Percentiles rank a stretch among this genome's conserved stretches.
These are phyloP conservation scores for Gobionotothen gibberifrons DNA, from an alignment of 2,797 vertebrate species.

Conservation along the genomic window DNA sequence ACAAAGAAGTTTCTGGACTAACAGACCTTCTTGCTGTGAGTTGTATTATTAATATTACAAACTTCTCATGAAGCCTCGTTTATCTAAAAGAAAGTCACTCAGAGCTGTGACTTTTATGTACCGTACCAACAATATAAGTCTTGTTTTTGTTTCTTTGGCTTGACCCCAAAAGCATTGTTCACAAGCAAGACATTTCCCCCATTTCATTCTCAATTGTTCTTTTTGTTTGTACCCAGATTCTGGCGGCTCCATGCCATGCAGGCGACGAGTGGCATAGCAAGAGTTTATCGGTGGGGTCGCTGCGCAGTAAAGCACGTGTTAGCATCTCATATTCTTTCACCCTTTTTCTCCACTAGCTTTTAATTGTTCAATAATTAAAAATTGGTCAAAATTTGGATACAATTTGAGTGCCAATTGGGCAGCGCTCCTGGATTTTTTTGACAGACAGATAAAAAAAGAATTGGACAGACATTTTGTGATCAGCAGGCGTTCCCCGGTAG, in stretches of 20 bases:
- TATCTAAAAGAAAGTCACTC: background rate
- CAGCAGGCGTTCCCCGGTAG: constrained; percentile 48
- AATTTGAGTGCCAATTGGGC: constrained; percentile 25
- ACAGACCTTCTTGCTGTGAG: constrained; percentile 27
- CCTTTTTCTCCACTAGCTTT: constrained; percentile 69
- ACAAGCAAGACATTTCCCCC: constrained; percentile 45
- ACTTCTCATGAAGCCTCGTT: too few species aligned
- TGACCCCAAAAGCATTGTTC: constrained; percentile 67
- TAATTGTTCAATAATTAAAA: background rate
- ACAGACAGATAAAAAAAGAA: constrained; percentile 35
- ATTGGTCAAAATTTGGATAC: too few species aligned
- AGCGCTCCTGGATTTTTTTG: constrained; percentile 44
- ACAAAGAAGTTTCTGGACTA: background rate
- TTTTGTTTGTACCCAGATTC: constrained; percentile 38
- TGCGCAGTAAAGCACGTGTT: constrained; percentile 69
- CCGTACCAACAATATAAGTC: background rate
- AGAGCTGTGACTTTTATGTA: background rate
- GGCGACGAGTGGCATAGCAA: constrained; percentile 51
- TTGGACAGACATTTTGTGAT: constrained; percentile 44
- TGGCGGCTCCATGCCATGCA: constrained; percentile 74
- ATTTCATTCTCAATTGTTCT: background rate
- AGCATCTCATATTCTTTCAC: constrained; percentile 80
- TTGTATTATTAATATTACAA: constrained; percentile 12
- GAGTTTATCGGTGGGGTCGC: constrained; percentile 52
- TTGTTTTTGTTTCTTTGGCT: constrained; percentile 64